These are phyloP conservation scores for Polyodon spathula DNA, from an alignment of 2,113 vertebrate genomes.

Conservation along the genomic window DNA sequence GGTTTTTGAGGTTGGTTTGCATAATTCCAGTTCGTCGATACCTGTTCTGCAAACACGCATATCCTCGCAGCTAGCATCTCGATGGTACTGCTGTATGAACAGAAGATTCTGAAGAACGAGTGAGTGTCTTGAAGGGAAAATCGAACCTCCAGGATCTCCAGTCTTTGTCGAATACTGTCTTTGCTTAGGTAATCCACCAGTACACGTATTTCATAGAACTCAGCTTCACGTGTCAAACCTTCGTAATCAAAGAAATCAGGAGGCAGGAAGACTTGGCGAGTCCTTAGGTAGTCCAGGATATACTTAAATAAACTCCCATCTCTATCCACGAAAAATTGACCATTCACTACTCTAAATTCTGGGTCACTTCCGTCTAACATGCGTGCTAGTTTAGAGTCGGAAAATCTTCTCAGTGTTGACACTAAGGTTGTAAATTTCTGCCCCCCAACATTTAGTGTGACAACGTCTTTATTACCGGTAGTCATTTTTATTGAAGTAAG, in stretches of 20 bases:
- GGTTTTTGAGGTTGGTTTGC: slow-evolving; percentile 35
- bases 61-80: slow-evolving; percentile 47
- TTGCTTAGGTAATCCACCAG: slow-evolving; percentile 47
- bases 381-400: slow-evolving; percentile 40
- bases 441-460: slow-evolving; percentile 53
- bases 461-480: slow-evolving; percentile 38
- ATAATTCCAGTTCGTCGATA: slow-evolving; percentile 31
- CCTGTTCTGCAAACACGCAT: slow-evolving; percentile 45
- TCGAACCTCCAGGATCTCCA: slow-evolving; percentile 51
- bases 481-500: slow-evolving; percentile 34
- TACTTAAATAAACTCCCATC: slow-evolving; percentile 56
- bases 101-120: slow-evolving; percentile 57
- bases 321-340: slow-evolving; percentile 60
- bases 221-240: slow-evolving; percentile 51
- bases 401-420: slow-evolving; percentile 51
- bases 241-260: slow-evolving; percentile 50
- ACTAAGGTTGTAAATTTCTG: slow-evolving; percentile 44
- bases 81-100: slow-evolving; percentile 51
- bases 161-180: slow-evolving; percentile 36
- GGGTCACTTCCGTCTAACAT: slow-evolving; percentile 39
- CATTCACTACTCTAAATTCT: slow-evolving; percentile 47
- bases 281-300: slow-evolving; percentile 61
- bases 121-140: slow-evolving; percentile 46
- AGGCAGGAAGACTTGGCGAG: slow-evolving; percentile 47
- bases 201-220: slow-evolving; percentile 50